These are phyloP conservation scores for Sorex araneus DNA, from an alignment of 2,113 vertebrate species.

Conservation along the genomic window DNA sequence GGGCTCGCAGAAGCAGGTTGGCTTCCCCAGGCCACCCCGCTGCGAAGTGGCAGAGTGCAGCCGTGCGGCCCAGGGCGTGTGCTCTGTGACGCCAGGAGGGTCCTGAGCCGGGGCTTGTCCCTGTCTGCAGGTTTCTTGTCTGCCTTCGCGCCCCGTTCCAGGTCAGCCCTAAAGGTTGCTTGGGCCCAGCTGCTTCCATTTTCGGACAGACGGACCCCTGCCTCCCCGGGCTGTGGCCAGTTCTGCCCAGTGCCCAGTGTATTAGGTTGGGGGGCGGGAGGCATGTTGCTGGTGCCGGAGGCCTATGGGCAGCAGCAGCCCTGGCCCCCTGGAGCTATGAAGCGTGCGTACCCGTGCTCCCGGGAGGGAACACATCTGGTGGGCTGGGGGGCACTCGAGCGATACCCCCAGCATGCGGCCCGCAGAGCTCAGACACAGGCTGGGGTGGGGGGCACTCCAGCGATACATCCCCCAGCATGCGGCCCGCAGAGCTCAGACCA, in stretches of 20 bases:
- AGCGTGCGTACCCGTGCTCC: background rate
- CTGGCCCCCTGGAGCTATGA: accelerated
- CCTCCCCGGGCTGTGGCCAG: background rate
- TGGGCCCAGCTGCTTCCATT: background rate
- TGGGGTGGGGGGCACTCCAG: too few species aligned
- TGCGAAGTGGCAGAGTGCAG: background rate
- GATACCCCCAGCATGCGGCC: too few species aligned
- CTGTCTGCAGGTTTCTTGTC: background rate
- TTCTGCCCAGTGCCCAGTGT: background rate
- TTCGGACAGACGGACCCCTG: background rate
- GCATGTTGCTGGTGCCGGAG: background rate
- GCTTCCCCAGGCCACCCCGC: background rate
- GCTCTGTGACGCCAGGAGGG: background rate
- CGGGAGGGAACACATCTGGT: too few species aligned
- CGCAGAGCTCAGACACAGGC: too few species aligned
- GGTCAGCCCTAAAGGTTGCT: background rate
- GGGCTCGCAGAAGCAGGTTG: background rate
- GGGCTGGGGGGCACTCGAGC: too few species aligned
- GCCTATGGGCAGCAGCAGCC: background rate
- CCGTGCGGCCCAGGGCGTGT: background rate
- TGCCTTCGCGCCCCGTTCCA: background rate
- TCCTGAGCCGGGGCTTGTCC: background rate
- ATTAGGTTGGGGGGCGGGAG: background rate
- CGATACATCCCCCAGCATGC: too few species aligned
- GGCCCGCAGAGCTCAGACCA: too few species aligned